Conservation (phyloP, 2,797 vertebrate species). For the Parotocinclus haroldoi region DNA sequence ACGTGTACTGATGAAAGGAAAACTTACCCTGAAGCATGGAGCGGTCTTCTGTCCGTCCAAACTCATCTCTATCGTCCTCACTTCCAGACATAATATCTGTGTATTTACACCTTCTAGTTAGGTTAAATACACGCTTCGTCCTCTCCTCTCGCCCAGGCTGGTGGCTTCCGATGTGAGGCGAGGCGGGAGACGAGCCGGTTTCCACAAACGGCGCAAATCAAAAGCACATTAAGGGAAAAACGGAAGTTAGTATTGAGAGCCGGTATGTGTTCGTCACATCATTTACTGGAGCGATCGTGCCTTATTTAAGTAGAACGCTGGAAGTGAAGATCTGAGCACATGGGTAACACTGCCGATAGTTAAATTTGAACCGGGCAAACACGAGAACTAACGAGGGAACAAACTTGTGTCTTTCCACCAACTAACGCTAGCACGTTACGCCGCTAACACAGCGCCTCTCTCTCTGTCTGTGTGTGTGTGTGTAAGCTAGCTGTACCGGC, state of each 20-base stretch:
- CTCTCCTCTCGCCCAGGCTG: conserved; percentile 52
- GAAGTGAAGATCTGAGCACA: too few species aligned
- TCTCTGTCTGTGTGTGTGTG: conserved; percentile 18
- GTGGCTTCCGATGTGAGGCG: conserved; percentile 53
- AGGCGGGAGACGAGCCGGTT: conserved; percentile 48
- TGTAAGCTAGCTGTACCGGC: conserved; percentile 61
- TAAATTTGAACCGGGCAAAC: too few species aligned
- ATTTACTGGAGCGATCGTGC: neutral
- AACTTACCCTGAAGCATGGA: conserved; percentile 70
- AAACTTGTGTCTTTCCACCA: conserved; percentile 18
- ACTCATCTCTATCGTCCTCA: conserved; percentile 75
- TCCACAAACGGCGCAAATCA: conserved; percentile 45
- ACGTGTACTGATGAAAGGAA: neutral
- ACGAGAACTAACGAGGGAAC: neutral
- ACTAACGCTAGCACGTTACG: conserved; percentile 53
- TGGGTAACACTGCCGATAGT: too few species aligned
- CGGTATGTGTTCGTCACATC: neutral
- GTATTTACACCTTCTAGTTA: conserved; percentile 28
- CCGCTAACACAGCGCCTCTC: neutral
- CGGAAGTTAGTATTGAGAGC: conserved; percentile 59
- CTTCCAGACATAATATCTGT: conserved; percentile 72
- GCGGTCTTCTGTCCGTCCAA: conserved; percentile 67
- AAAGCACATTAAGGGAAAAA: conserved; percentile 61
- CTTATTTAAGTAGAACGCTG: neutral
- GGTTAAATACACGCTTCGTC: conserved; percentile 37